Evolutionary conservation across 2,888 invertebrate genomes (phyloP), one percentile per base, ranked within the genome.

Genomic region (Amiota communis): DNA sequence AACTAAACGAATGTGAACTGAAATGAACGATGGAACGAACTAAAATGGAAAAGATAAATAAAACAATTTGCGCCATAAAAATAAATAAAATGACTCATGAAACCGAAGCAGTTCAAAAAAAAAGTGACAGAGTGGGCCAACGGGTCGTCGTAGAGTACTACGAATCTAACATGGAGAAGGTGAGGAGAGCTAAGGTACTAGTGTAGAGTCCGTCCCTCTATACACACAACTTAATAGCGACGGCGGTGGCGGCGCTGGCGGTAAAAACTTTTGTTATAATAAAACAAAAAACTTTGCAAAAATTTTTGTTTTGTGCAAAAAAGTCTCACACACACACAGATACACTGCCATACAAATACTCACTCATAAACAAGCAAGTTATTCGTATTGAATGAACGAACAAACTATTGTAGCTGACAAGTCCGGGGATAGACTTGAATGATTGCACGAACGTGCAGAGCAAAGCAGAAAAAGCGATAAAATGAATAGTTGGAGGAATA

Each of bases 41-140:
- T 51, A 49, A 78, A 74, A 77, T 72, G 73, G 57, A 67, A 36
- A 65, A 75, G 76, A 67, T 74, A 73, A 77, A 80, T 77, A 77
- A 79, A 79, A 74, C 74, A 78, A 80, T 81, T 81, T 80, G 78
- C 73, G 75, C 81, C 76, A 77, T 75, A 75, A 76, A 79, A 80
- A 78, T 74, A 76, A 74, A 71, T 74, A 71, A 57, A 77, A 72
- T 72, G 65, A 67, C 67, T 67, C 67, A 67, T 67, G 51, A 67
- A 67, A 67, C 2, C 64, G 17, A 65, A 48, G 48, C 64, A 48
- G 83, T 65, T 74, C 72, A 48, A 69, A 36, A 36, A 36, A 36
- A 36, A 36, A 36, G 8, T 36, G 36, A 36, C 59, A 15, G 57
- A 15, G 17, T 61, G 61, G 23, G n/a, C 61, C 36, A 36, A 36